Conservation (phyloP, 2,797 vertebrate genomes). For the Esox masquinongy region DNA sequence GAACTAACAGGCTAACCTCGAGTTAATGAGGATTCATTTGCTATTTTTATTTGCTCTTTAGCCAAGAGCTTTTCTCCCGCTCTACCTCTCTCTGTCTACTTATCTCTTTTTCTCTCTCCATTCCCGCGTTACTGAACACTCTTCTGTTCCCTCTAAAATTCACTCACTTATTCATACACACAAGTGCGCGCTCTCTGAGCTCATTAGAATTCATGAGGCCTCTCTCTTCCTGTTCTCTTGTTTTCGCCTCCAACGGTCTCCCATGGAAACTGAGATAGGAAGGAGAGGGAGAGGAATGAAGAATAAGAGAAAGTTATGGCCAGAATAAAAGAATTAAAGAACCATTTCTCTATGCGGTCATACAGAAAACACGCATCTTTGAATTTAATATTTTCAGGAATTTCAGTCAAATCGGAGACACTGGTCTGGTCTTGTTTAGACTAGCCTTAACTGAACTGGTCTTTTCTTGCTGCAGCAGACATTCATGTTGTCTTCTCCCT, state of each 20-base stretch:
- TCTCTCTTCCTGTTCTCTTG: slow-evolving; percentile 77
- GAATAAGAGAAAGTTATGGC: slow-evolving; percentile 48
- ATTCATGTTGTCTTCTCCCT: slow-evolving; percentile 10
- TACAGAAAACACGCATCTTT: slow-evolving; percentile 25
- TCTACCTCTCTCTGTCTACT: slow-evolving; percentile 39
- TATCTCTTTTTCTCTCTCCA: slow-evolving; percentile 30
- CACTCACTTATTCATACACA: slow-evolving; percentile 67
- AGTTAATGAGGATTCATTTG: slow-evolving; percentile 76
- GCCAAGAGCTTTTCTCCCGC: slow-evolving; percentile 58
- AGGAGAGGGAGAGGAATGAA: slow-evolving; percentile 22
- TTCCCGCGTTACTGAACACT: slow-evolving; percentile 66
- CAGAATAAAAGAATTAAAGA: slow-evolving; percentile 41
- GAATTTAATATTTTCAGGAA: slow-evolving; percentile 61
- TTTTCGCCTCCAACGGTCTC: slow-evolving; percentile 66
- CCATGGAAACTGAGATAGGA: slow-evolving; percentile 64
- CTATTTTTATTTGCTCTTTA: slow-evolving; percentile 71
- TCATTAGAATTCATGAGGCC: slow-evolving; percentile 76
- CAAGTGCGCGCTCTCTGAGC: slow-evolving; percentile 33
- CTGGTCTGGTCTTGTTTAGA: neutral
- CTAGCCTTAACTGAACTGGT: slow-evolving; percentile 12
- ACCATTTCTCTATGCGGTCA: neutral
- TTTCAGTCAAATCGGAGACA: neutral
- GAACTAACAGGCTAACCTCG: slow-evolving; percentile 68
- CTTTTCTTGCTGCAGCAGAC: slow-evolving; percentile 5
- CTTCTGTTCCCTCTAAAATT: slow-evolving; percentile 75